Evolutionary conservation across 2,888 invertebrate species (phyloP).

Genomic region (Tryphoninae sp.): DNA sequence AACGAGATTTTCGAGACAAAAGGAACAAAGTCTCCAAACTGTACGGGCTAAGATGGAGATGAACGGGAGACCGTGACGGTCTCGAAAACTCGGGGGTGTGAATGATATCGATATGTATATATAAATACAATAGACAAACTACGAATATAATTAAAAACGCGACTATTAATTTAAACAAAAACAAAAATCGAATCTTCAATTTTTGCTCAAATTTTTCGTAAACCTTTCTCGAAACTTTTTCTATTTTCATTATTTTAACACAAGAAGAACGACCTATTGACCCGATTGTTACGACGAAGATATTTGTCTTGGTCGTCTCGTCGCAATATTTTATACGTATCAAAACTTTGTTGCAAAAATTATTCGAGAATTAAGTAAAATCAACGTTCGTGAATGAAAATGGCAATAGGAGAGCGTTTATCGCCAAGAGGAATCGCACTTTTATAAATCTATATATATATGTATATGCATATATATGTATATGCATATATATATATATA

Average conservation of each 20-base stretch:
- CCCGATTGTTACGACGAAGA: too few relatives aligned
- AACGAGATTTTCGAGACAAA: slow-evolving; percentile 56
- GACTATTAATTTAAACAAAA: too few relatives aligned
- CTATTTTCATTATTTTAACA: neutral
- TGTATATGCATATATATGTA: neutral
- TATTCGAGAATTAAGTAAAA: slow-evolving; percentile 61
- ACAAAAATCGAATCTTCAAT: too few relatives aligned
- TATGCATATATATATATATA: neutral
- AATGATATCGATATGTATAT: neutral
- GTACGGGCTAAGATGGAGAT: neutral
- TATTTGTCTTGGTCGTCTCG: too few relatives aligned
- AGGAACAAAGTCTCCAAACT: slow-evolving; percentile 26
- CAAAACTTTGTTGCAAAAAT: slow-evolving; percentile 7
- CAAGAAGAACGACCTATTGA: neutral
- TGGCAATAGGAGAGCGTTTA: slow-evolving; percentile 52
- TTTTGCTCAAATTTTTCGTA: too few relatives aligned
- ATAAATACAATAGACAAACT: too few relatives aligned
- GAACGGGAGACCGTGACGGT: neutral
- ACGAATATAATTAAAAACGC: too few relatives aligned
- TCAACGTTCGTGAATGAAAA: slow-evolving; percentile 42
- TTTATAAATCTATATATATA: slow-evolving; percentile 6
- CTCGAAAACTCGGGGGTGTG: neutral
- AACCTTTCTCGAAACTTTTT: neutral
- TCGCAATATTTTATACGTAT: neutral
- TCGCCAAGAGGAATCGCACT: slow-evolving; percentile 36